These are phyloP conservation scores for Maniola jurtina DNA, from an alignment of 1,140 invertebrate genomes.

Conservation along the genomic window DNA sequence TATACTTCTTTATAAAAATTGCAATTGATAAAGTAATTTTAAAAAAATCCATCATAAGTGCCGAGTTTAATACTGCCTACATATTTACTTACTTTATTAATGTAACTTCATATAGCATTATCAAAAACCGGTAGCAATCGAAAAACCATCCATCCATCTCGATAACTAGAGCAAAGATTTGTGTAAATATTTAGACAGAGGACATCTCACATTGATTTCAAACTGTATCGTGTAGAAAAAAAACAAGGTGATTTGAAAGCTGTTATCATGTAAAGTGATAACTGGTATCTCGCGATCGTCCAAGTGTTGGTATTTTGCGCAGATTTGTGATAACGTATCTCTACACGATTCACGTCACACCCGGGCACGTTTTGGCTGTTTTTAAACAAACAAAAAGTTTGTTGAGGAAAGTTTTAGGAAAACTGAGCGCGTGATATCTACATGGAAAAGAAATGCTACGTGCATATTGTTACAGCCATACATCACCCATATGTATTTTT, in stretches of 20 bases:
- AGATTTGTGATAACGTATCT: conserved; percentile 1
- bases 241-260: neutral
- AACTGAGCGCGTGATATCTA: too few species aligned
- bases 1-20: too few species aligned
- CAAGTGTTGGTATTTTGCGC: neutral
- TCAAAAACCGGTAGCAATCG: neutral
- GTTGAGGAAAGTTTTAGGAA: too few species aligned
- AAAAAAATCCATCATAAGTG: too few species aligned
- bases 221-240: neutral
- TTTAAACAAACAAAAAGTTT: neutral
- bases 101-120: neutral
- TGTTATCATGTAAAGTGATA: neutral
- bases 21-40: too few species aligned
- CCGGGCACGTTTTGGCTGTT: neutral
- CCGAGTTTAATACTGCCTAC: too few species aligned
- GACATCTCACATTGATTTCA: too few species aligned
- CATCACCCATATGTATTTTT: too few species aligned
- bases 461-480: too few species aligned
- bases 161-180: neutral
- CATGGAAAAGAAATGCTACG: too few species aligned
- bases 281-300: neutral
- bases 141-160: conserved; percentile 5
- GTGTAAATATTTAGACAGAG: conserved; percentile 5
- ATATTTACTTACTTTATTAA: too few species aligned
- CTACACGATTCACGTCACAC: neutral